Evolutionary conservation across 2,113 vertebrate species (phyloP).

Genomic region (Xiphorhynchus elegans): DNA sequence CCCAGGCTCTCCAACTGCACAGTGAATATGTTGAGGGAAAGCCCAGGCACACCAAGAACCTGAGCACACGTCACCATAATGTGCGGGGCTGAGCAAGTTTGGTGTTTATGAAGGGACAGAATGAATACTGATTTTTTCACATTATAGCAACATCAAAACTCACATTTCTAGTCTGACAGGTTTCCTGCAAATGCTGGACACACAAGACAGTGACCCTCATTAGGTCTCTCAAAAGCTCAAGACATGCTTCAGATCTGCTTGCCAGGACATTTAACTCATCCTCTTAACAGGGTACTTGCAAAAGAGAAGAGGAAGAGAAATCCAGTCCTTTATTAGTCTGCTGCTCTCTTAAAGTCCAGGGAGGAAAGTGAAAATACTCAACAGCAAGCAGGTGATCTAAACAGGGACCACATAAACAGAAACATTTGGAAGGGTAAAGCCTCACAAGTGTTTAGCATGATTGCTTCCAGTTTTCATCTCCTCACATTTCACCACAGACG

Average conservation of each 20-base stretch:
- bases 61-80: fast-evolving
- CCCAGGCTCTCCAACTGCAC: neutral
- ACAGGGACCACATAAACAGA: neutral
- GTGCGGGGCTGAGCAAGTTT: neutral
- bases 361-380: neutral
- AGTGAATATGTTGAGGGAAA: neutral
- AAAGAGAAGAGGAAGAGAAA: neutral
- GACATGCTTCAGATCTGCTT: neutral
- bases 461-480: neutral
- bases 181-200: neutral
- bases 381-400: neutral
- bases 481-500: neutral
- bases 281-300: neutral
- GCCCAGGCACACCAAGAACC: neutral
- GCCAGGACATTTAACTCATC: neutral
- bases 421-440: neutral
- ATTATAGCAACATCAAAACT: neutral
- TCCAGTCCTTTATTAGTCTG: neutral
- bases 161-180: neutral
- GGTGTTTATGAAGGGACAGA: neutral
- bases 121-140: neutral
- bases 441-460: neutral
- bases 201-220: neutral
- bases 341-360: neutral
- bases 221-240: neutral